Evolutionary conservation across 2,888 invertebrate genomes (phyloP).

Genomic region (Tetragonula carbonaria): DNA sequence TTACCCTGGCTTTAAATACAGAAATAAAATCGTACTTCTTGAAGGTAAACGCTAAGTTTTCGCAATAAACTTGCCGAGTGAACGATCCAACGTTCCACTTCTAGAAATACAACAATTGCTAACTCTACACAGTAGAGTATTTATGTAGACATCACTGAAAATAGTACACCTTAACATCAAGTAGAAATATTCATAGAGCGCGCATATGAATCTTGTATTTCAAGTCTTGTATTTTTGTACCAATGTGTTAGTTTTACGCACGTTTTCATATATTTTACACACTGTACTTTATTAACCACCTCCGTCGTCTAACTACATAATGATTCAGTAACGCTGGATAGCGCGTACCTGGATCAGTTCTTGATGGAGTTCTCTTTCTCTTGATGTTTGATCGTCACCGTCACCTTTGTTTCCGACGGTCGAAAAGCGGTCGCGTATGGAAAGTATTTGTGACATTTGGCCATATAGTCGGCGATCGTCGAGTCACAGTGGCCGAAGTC

Average conservation of each 20-base stretch:
- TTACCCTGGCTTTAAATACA: conserved; percentile 69
- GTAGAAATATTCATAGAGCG: conserved; percentile 73
- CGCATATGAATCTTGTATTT: conserved; percentile 73
- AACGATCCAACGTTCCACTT: too few relatives aligned
- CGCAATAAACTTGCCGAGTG: conserved; percentile 36
- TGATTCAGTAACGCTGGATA: conserved; percentile 68
- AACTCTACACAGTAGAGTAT: conserved; percentile 79
- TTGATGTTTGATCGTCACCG: conserved; percentile 76
- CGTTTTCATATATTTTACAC: conserved; percentile 72
- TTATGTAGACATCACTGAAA: conserved; percentile 75
- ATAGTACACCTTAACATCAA: conserved; percentile 73
- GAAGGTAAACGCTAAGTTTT: conserved; percentile 60
- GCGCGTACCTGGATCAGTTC: conserved; percentile 79
- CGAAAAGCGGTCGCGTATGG: conserved; percentile 92
- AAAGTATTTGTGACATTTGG: conserved; percentile 90
- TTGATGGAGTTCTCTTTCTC: conserved; percentile 80
- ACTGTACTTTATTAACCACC: conserved; percentile 61
- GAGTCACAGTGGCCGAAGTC: conserved; percentile 91
- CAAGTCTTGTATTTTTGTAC: conserved; percentile 77
- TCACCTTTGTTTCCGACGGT: conserved; percentile 74
- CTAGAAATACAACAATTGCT: conserved; percentile 33
- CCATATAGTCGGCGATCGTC: conserved; percentile 88
- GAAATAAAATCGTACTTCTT: conserved; percentile 66
- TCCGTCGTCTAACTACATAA: conserved; percentile 69
- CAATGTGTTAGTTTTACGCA: conserved; percentile 71